phyloP scores from a whole-genome alignment of 1,140 invertebrate genomes.

The Oedothorax gibbosus region DNA sequence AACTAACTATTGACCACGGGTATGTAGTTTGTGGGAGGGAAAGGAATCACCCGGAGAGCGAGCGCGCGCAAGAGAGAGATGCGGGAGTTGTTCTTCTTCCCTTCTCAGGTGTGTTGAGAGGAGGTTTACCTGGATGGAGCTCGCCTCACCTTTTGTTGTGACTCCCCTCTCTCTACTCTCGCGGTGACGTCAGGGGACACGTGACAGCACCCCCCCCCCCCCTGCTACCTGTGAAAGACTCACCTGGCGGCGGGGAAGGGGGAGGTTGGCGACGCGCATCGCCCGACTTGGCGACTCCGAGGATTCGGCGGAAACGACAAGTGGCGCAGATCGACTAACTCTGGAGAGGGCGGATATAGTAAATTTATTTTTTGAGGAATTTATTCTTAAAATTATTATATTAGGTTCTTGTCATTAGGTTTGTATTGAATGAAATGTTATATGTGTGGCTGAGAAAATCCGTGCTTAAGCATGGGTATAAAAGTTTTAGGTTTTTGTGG shows the following conservation, averaged over 20 bases:
- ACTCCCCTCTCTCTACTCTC: neutral
- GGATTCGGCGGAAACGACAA: neutral
- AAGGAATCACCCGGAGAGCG: neutral
- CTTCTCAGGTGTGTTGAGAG: constrained; percentile 52
- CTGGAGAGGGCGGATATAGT: no score
- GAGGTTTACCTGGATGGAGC: constrained; percentile 51
- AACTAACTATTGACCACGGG: neutral
- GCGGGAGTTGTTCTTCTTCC: constrained; percentile 42
- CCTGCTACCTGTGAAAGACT: constrained; percentile 50
- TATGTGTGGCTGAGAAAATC: no score
- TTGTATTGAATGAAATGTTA: no score
- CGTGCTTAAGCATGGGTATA: no score
- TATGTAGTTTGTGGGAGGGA: neutral
- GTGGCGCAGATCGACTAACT: no score
- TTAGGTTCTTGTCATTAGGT: no score
- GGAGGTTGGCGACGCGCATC: neutral
- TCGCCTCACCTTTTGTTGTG: neutral
- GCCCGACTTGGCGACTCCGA: constrained; percentile 8
- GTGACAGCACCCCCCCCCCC: constrained; percentile 22
- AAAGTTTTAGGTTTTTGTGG: no score
- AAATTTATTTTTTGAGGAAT: no score
- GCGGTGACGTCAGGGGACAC: constrained; percentile 49
- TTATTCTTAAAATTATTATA: no score
- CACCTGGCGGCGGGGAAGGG: constrained; percentile 2
- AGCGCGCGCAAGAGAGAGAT: neutral